phyloP scores from a whole-genome alignment of 2,888 invertebrate species.

The Eristalinus sepulchralis region DNA sequence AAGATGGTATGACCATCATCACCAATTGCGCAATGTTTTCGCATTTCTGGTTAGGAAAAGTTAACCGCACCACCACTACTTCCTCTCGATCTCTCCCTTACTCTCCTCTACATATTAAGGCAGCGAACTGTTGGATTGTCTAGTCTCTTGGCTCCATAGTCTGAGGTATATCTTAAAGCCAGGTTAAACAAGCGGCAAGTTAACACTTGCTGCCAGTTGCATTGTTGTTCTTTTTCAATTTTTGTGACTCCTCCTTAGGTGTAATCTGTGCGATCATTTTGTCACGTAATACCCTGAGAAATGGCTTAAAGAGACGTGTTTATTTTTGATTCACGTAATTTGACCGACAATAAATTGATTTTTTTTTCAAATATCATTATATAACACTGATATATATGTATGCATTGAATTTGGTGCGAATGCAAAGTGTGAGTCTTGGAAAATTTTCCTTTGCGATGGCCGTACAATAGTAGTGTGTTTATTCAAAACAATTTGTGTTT shows the following conservation, averaged over 20 bases:
- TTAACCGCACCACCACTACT: slow-evolving; percentile 16
- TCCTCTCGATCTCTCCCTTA: background rate
- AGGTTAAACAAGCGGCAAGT: slow-evolving; percentile 53
- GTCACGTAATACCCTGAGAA: slow-evolving; percentile 56
- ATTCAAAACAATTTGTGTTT: background rate
- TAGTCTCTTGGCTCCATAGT: background rate
- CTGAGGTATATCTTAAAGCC: slow-evolving; percentile 33
- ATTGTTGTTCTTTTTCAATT: slow-evolving; percentile 37
- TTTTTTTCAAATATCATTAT: slow-evolving; percentile 16
- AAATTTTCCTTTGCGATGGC: background rate
- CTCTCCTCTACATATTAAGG: background rate
- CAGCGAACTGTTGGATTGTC: background rate
- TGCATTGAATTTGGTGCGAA: background rate
- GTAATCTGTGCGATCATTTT: slow-evolving; percentile 51
- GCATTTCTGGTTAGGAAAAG: slow-evolving; percentile 66
- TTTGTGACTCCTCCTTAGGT: slow-evolving; percentile 32
- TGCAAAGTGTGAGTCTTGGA: background rate
- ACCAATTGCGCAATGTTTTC: slow-evolving; percentile 60
- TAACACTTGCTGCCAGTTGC: slow-evolving; percentile 35
- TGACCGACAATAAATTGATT: slow-evolving; percentile 43
- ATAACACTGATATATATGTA: background rate
- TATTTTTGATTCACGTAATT: slow-evolving; percentile 32
- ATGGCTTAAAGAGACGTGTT: slow-evolving; percentile 48
- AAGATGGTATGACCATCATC: slow-evolving; percentile 58
- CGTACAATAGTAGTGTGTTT: background rate